These are phyloP conservation scores for Psilopogon haemacephalus DNA, from an alignment of 2,113 vertebrate genomes.

Conservation along the genomic window DNA sequence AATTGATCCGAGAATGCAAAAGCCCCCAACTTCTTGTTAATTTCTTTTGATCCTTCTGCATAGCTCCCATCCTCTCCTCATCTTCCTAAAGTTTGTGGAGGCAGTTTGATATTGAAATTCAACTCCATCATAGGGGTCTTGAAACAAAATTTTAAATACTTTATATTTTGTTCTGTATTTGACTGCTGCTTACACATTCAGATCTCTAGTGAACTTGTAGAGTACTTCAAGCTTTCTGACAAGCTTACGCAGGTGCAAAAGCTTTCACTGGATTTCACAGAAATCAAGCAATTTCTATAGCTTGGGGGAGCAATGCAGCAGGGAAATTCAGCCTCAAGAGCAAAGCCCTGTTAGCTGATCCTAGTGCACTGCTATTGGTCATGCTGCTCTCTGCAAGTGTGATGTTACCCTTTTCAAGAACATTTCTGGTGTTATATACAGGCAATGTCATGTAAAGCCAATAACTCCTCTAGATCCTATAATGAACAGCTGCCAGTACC, in stretches of 20 bases:
- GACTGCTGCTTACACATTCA: background rate
- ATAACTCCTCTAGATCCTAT: background rate
- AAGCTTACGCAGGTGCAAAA: background rate
- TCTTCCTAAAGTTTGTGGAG: background rate
- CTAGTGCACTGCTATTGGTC: fast-evolving
- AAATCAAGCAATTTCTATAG: background rate
- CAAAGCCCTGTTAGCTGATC: background rate
- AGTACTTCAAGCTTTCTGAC: background rate
- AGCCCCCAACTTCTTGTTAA: background rate
- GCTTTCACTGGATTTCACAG: background rate
- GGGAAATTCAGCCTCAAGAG: background rate
- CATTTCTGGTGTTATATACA: background rate
- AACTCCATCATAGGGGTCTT: background rate
- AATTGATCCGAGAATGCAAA: background rate
- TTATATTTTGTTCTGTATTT: background rate
- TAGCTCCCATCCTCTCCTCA: background rate
- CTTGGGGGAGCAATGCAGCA: background rate
- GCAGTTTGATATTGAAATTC: background rate
- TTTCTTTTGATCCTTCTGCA: background rate
- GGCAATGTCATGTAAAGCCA: background rate
- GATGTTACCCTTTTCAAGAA: background rate
- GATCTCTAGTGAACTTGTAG: background rate
- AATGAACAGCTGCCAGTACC: background rate
- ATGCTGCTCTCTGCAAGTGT: fast-evolving
- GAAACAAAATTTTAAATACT: background rate